A percentile compares a stretch with the other conserved stretches of the same genome.
Evolutionary conservation across 2,888 invertebrate species (phyloP).

Genomic region (Lithosia quadra): DNA sequence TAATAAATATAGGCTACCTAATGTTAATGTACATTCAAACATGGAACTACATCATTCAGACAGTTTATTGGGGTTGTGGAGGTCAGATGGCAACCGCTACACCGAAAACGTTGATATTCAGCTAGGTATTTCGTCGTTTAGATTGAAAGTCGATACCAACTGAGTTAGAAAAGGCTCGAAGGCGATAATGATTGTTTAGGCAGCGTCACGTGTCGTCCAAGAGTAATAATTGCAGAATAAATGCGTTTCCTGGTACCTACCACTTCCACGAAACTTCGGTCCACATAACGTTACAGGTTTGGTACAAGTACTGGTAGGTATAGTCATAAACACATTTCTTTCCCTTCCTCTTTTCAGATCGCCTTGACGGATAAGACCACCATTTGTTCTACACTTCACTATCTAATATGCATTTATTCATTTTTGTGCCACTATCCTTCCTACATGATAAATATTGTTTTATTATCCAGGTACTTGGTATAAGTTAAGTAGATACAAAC

Average conservation of each 20-base stretch:
- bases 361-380: slow-evolving; percentile 15
- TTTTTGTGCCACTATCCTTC: slow-evolving; percentile 11
- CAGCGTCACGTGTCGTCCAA: too few species aligned
- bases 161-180: too few species aligned
- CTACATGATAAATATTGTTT: background rate
- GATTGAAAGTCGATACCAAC: too few species aligned
- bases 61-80: background rate
- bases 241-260: too few species aligned
- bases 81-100: too few species aligned
- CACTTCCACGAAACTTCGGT: too few species aligned
- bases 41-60: background rate
- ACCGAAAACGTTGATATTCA: too few species aligned
- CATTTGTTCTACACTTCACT: slow-evolving; percentile 1
- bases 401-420: slow-evolving; percentile 12
- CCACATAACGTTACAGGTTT: too few species aligned
- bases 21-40: background rate
- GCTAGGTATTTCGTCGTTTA: too few species aligned
- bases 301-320: background rate
- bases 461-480: background rate
- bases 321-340: slow-evolving; percentile 4
- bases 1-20: too few species aligned
- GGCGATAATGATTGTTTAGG: too few species aligned
- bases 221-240: too few species aligned
- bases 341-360: slow-evolving; percentile 11
- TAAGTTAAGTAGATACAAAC: background rate